Percentiles rank a stretch among this genome's conserved stretches.
Evolutionary conservation across 1,140 invertebrate species (phyloP).

Genomic region (Drosophila erecta): DNA sequence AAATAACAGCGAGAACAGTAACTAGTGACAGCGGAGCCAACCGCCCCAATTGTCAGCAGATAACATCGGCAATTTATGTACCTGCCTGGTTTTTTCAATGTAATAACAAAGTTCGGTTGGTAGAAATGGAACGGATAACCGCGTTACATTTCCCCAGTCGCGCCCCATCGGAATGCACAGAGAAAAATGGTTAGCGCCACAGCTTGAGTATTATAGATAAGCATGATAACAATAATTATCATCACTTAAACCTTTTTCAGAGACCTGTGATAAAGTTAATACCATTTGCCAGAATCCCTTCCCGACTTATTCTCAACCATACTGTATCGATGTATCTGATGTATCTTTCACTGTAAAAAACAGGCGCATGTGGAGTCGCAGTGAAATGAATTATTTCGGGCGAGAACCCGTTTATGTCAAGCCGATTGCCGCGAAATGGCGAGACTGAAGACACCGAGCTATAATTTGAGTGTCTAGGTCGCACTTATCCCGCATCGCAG

Average conservation of each 20-base stretch:
- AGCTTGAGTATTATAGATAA: not conserved
- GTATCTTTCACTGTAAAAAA: not conserved
- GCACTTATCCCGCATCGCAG: slow-evolving; percentile 62
- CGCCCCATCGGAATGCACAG: slow-evolving; percentile 11
- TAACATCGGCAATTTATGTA: slow-evolving; percentile 61
- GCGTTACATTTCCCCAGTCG: slow-evolving; percentile 51
- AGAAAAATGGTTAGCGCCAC: not conserved
- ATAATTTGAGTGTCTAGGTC: slow-evolving; percentile 73
- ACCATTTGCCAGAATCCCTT: no score
- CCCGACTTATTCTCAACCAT: no score
- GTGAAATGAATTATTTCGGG: slow-evolving; percentile 31
- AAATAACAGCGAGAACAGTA: not conserved
- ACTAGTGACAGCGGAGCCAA: slow-evolving; percentile 25
- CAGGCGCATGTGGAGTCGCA: slow-evolving; percentile 1
- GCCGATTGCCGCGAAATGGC: slow-evolving; percentile 39
- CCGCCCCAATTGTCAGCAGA: slow-evolving; percentile 49
- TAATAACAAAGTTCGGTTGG: slow-evolving; percentile 62
- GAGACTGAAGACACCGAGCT: slow-evolving; percentile 59
- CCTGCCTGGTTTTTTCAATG: slow-evolving; percentile 55
- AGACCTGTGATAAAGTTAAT: no score
- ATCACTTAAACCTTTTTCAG: no score
- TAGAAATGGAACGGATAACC: slow-evolving; percentile 49
- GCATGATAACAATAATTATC: no score
- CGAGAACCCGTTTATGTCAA: slow-evolving; percentile 49
- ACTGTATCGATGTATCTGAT: no score